Evolutionary conservation across 2,888 invertebrate genomes (phyloP).

Genomic region (Tinea trinotella): DNA sequence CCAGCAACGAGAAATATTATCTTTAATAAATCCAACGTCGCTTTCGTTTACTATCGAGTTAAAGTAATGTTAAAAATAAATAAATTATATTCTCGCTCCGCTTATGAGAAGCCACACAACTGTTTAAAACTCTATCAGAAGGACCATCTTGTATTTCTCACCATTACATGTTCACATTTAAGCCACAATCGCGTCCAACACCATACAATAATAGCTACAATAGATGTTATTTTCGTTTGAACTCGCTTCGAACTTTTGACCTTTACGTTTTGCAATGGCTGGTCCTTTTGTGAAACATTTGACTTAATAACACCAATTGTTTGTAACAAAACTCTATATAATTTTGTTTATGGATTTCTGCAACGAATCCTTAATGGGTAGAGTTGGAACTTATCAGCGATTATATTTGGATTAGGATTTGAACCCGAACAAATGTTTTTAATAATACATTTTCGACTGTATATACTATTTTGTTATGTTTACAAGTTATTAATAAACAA

Average conservation of each 20-base stretch:
- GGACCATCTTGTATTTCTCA: constrained; percentile 19
- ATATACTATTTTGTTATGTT: no score
- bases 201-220: background rate
- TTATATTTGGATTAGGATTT: no score
- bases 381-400: no score
- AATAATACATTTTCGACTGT: no score
- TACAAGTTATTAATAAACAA: no score
- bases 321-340: background rate
- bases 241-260: constrained; percentile 30
- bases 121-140: constrained; percentile 10
- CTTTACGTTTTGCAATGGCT: constrained; percentile 47
- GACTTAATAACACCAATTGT: constrained; percentile 5
- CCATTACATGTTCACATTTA: background rate
- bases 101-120: background rate
- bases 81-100: background rate
- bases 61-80: background rate
- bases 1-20: no score
- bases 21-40: no score
- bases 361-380: no score
- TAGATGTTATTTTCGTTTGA: background rate
- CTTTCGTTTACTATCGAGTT: no score
- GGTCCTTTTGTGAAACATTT: constrained; percentile 19
- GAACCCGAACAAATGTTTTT: no score
- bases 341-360: no score
- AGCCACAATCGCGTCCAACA: background rate